phyloP scores from a whole-genome alignment of 2,888 invertebrate genomes.

The Cerastoderma edule region DNA sequence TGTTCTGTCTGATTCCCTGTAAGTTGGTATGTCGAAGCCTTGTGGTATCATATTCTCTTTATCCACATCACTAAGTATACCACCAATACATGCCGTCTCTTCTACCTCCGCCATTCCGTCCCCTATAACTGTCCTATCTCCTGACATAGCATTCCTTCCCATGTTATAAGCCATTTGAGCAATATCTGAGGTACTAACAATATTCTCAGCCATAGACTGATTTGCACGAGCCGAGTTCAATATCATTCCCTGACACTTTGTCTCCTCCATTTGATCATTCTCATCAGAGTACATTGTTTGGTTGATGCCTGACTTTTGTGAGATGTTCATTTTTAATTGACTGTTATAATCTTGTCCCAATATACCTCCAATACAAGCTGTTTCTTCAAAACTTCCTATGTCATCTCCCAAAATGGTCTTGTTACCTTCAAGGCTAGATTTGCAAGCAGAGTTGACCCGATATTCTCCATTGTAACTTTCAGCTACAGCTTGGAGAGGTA shows the following conservation, averaged over 20 bases:
- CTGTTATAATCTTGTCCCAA: neutral
- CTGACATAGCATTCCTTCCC: neutral
- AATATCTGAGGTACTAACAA: too few species aligned
- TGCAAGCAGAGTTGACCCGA: too few species aligned
- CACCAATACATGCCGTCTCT: conserved; percentile 30
- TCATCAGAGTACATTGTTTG: neutral
- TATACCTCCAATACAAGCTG: conserved; percentile 22
- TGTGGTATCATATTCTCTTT: conserved; percentile 9
- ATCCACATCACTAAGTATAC: conserved; percentile 18
- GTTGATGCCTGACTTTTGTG: neutral
- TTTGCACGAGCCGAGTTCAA: neutral
- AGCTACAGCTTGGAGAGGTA: too few species aligned
- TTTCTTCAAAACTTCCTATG: conserved; percentile 15
- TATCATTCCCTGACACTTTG: conserved; percentile 5
- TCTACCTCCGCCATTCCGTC: neutral
- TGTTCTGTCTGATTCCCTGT: too few species aligned
- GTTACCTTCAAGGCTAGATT: neutral
- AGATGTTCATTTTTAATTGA: neutral
- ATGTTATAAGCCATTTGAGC: too few species aligned
- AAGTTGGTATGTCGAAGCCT: neutral
- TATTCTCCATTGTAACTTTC: too few species aligned
- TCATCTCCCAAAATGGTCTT: neutral
- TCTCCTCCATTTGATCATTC: neutral
- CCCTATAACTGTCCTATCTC: neutral
- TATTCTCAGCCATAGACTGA: too few species aligned